Evolutionary conservation across 64 coral and sea anemone species (phyloP).

Genomic region (Anthopleura sola): DNA sequence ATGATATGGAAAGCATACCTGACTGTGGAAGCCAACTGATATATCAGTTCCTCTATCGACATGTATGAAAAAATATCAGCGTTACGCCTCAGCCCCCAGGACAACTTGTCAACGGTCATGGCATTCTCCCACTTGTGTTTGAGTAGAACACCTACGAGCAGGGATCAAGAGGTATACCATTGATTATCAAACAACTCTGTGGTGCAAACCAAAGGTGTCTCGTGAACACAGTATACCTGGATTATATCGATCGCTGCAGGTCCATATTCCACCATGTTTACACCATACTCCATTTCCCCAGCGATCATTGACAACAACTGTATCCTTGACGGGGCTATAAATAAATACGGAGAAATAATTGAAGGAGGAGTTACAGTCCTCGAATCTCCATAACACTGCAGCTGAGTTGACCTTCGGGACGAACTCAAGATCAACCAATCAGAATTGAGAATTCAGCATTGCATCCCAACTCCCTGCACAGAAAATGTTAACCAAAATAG

Average conservation of each 20-base stretch:
- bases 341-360: no score
- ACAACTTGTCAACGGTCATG: slow-evolving; percentile 78
- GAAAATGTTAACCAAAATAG: no score
- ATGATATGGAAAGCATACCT: slow-evolving; percentile 31
- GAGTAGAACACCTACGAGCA: slow-evolving; percentile 46
- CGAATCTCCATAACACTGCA: no score
- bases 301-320: slow-evolving; percentile 77
- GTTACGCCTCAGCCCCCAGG: slow-evolving; percentile 83
- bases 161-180: background rate
- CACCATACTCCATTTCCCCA: slow-evolving; percentile 87
- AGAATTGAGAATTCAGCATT: no score
- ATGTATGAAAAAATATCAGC: slow-evolving; percentile 60
- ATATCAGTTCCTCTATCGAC: slow-evolving; percentile 54
- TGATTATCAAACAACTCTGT: no score
- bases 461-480: no score
- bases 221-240: no score
- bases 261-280: slow-evolving; percentile 83
- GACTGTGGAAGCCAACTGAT: slow-evolving; percentile 71
- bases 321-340: slow-evolving; percentile 90
- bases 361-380: no score
- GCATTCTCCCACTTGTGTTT: slow-evolving; percentile 96
- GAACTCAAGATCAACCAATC: no score
- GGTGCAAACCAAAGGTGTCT: background rate
- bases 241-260: slow-evolving; percentile 85
- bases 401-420: no score